phyloP scores from a whole-genome alignment of 92 coral and sea anemone genomes.

The Actinernus sp. region DNA sequence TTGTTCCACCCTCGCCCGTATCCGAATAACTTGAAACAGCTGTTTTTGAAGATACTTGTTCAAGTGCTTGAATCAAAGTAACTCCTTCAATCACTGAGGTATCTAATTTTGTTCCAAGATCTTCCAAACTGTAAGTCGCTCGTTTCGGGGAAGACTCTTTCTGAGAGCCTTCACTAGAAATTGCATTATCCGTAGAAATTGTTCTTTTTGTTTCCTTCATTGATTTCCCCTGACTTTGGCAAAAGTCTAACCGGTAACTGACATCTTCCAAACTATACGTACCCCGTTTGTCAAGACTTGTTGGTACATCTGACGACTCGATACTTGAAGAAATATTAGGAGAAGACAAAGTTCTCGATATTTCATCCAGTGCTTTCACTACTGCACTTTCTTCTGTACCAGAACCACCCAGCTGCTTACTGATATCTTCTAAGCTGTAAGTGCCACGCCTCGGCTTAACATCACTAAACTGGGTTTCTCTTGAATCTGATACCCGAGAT shows the following conservation, averaged over 20 bases:
- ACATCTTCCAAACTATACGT: not conserved
- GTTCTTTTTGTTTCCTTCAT: too few relatives aligned
- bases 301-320: not conserved
- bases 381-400: not conserved
- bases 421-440: constrained; percentile 14
- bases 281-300: not conserved
- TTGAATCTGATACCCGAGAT: constrained; percentile 1
- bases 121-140: constrained; percentile 60
- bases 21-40: not conserved
- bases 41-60: not conserved
- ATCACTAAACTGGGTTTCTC: constrained; percentile 9
- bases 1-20: constrained; percentile 13
- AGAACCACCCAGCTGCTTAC: constrained; percentile 11
- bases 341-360: not conserved
- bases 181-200: too few relatives aligned
- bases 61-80: constrained; percentile 7
- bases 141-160: constrained; percentile 27
- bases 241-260: too few relatives aligned
- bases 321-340: not conserved
- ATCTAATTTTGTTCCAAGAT: constrained; percentile 33
- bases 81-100: not conserved
- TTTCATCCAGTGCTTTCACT: not conserved
- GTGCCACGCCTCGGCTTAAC: constrained; percentile 43
- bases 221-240: too few relatives aligned
- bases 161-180: too few relatives aligned